A percentile compares a stretch with the other conserved stretches of the same genome.
Evolutionary conservation across 2,797 vertebrate species (phyloP).

Genomic region (Hybognathus amarus): DNA sequence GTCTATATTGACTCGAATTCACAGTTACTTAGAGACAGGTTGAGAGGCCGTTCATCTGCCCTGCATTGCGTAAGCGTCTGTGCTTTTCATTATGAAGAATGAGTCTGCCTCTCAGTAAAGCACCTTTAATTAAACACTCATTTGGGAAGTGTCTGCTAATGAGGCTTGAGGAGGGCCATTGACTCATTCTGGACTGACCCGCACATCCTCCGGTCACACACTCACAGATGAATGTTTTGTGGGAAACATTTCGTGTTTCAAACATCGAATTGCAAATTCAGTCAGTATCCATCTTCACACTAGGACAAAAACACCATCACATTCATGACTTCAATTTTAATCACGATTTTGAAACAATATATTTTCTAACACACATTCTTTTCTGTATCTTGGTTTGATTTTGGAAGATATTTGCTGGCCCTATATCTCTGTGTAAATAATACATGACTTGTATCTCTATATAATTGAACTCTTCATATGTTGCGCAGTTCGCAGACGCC

Average conservation of each 20-base stretch:
- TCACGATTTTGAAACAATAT: too few relatives aligned
- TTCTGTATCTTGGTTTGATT: too few relatives aligned
- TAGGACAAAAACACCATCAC: too few relatives aligned
- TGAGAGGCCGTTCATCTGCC: neutral
- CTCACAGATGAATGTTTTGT: neutral
- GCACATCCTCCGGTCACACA: neutral
- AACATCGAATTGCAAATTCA: too few relatives aligned
- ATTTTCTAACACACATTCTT: too few relatives aligned
- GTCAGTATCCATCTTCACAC: too few relatives aligned
- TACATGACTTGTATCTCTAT: too few relatives aligned
- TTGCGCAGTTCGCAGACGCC: too few relatives aligned
- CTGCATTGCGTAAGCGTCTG: neutral
- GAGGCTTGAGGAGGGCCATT: constrained; percentile 1
- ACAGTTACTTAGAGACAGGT: neutral
- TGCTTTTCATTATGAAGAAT: constrained; percentile 26
- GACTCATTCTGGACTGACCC: neutral
- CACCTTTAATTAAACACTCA: constrained; percentile 36
- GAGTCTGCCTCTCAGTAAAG: neutral
- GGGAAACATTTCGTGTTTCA: neutral
- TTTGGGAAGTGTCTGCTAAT: constrained; percentile 20
- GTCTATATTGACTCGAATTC: neutral
- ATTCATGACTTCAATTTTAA: too few relatives aligned
- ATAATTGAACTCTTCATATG: too few relatives aligned
- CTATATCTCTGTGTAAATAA: too few relatives aligned
- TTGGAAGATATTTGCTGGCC: too few relatives aligned